A percentile compares a stretch with the other conserved stretches of the same genome.
Evolutionary conservation across 2,888 invertebrate genomes (phyloP).

Genomic region (Drosophila suboccidentalis): DNA sequence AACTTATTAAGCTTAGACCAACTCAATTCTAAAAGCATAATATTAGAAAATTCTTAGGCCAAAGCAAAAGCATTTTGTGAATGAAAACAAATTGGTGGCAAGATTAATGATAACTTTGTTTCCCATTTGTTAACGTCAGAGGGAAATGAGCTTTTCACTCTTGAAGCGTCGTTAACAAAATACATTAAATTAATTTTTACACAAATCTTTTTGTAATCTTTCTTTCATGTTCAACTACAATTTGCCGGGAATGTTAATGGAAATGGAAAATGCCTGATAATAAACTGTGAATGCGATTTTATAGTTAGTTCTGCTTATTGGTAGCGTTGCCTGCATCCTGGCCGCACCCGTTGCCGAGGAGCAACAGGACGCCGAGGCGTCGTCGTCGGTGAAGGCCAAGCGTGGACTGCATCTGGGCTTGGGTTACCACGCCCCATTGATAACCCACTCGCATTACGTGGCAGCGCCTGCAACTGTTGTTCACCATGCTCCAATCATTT

Average conservation of each 20-base stretch:
- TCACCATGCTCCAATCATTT: constrained; percentile 76
- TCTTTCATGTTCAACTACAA: constrained; percentile 18
- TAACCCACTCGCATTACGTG: constrained; percentile 77
- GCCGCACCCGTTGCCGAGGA: constrained; percentile 76
- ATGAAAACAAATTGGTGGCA: background rate
- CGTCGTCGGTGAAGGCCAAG: constrained; percentile 73
- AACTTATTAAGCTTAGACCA: background rate
- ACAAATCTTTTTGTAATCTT: background rate
- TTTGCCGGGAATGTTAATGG: constrained; percentile 8
- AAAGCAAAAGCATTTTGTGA: background rate
- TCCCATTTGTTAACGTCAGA: background rate
- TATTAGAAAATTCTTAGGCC: constrained; percentile 4
- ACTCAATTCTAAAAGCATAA: background rate
- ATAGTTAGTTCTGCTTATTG: constrained; percentile 71
- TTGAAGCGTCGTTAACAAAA: background rate
- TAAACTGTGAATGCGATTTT: constrained; percentile 35
- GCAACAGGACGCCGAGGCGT: constrained; percentile 49
- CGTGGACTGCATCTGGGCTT: constrained; percentile 81
- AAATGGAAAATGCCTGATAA: constrained; percentile 13
- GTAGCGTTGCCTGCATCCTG: constrained; percentile 60
- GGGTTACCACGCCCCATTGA: constrained; percentile 80
- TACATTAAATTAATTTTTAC: background rate
- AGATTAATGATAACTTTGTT: constrained; percentile 16
- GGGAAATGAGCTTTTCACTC: background rate
- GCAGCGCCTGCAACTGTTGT: constrained; percentile 75